These are phyloP conservation scores for Norana najaformis DNA, from an alignment of 2,888 invertebrate species.

Conservation along the genomic window DNA sequence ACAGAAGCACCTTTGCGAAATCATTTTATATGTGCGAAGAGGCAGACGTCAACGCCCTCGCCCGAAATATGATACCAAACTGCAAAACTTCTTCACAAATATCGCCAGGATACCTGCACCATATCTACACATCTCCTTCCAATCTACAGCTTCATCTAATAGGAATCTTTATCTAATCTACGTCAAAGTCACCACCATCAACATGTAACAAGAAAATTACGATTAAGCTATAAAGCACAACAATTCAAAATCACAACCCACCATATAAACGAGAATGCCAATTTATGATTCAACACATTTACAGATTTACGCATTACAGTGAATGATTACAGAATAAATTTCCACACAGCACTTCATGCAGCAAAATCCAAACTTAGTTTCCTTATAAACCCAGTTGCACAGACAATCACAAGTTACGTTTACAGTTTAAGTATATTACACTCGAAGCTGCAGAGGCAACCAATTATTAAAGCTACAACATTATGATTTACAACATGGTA, in stretches of 20 bases:
- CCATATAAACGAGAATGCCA: background rate
- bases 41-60: background rate
- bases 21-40: background rate
- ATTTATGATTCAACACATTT: background rate
- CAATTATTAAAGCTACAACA: constrained; percentile 2
- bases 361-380: background rate
- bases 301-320: constrained; percentile 1
- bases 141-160: background rate
- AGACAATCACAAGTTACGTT: background rate
- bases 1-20: constrained; percentile 13
- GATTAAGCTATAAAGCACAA: background rate
- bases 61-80: background rate
- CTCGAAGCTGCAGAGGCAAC: background rate
- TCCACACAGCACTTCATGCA: background rate
- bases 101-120: background rate
- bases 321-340: background rate
- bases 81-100: background rate
- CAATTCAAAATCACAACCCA: constrained; percentile 1
- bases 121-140: constrained; percentile 1
- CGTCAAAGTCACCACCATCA: no score
- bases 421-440: background rate
- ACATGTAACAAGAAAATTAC: no score
- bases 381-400: background rate
- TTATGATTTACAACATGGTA: background rate
- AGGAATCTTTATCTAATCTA: background rate